Base-by-base conservation (phyloP, 2,113 vertebrate genomes). In the Collichthys lucidus region DNA sequence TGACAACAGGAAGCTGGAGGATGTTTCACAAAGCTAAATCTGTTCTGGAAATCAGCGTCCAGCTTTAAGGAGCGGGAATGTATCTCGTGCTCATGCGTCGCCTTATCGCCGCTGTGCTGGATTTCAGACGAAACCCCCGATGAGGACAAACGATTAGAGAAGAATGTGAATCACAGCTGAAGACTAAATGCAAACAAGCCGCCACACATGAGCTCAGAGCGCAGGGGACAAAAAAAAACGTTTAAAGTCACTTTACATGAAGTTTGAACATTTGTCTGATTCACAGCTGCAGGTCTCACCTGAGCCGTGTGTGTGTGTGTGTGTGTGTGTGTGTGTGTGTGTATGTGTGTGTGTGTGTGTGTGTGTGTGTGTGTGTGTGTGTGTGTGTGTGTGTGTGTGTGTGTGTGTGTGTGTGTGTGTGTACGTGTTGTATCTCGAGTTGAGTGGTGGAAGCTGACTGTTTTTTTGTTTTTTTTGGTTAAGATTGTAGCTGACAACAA, bases 1-100 rank as follows among this genome's bases (percentile, higher is more conserved):
- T 77, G 62, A 77, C 74, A 88, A 76, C 7, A 5, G 74, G 66
- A 87, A 83, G 65, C 74, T 4, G 50, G 31, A 49, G 83, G 86
- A 75, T 53, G 65, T 56, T 40, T 74, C 84, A 60, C 53, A 78
- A 76, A 88, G 68, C 47, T 22, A 79, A 75, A 90, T 93, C 89
- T 79, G 65, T 75, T 80, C 42, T 67, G 57, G 46, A 61, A 84
- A 89, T 88, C 85, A n/a, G 61, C n/a, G 11, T 74, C 15, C 44
- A 11, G 40, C n/a, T 1, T 80, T 42, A 26, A 57, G 60, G 29
- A 73, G 35, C 63, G 29, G 10, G 40, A 71, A 71, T 78, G 71
- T 70, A 63, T 76, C 76, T 53, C 69, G 57, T 76, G 67, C 76
- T 86, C 64, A 44, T 44, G 42, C 14, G n/a, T 74, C n/a, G 7